Conservation (phyloP, 1,140 invertebrate species). For the Andricus grossulariae region DNA sequence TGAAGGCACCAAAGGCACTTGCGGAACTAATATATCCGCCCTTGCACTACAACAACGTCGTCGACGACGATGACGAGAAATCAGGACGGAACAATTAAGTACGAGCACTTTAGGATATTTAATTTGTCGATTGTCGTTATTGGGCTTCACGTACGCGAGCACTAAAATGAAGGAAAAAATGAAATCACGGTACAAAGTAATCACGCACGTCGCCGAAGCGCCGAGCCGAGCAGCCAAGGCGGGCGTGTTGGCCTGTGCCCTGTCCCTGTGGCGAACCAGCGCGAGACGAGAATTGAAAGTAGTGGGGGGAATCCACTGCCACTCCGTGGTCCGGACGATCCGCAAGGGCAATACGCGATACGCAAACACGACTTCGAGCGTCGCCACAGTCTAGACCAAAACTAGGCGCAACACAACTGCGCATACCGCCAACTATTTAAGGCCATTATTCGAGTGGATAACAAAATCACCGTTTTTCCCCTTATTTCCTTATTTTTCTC, state of each 20-base stretch:
- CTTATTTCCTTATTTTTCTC: too few species aligned
- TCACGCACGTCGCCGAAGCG: conserved; percentile 49
- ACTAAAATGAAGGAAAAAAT: not conserved
- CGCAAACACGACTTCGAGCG: not conserved
- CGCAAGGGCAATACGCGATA: not conserved
- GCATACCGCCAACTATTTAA: not conserved
- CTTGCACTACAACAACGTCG: not conserved
- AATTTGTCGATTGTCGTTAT: not conserved
- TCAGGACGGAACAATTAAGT: too few species aligned
- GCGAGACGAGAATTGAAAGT: too few species aligned
- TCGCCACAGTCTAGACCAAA: not conserved
- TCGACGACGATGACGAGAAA: not conserved
- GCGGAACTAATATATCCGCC: not conserved
- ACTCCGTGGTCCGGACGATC: too few species aligned
- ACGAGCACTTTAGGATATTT: not conserved
- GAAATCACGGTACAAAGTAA: conserved; percentile 34
- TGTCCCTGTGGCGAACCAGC: not conserved
- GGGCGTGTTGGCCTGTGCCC: conserved; percentile 58
- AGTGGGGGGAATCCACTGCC: conserved; percentile 8
- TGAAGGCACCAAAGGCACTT: conserved; percentile 3
- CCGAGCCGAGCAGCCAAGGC: conserved; percentile 51
- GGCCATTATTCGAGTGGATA: too few species aligned
- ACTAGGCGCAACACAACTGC: not conserved
- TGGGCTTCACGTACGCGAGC: not conserved
- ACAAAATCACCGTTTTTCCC: too few species aligned